Evolutionary conservation across 2,113 vertebrate genomes (phyloP), one percentile per base, ranked within the genome.

Genomic region (Cichladusa arquata): DNA sequence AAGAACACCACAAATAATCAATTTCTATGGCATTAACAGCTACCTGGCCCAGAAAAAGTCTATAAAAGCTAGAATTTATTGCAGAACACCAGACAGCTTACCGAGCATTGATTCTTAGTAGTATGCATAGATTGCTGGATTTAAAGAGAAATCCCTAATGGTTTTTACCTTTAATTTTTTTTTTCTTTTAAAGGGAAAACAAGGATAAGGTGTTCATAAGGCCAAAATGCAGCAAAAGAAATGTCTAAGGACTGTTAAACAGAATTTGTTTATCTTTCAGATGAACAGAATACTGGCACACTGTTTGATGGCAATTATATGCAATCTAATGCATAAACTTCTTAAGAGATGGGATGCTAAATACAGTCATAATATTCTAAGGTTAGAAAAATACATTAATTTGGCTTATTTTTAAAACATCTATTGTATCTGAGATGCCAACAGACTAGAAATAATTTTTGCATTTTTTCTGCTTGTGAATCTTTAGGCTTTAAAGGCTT

Each of bases 1-100:
- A 97, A 98, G 96, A 97, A 95, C 91, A 97, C 93, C 95, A 96
- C 94, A 96, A 95, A 97, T 86, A 97, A 97, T 98, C 96, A 94
- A 95, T 98, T 97, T 95, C 94, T 96, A 92, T 96, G 95, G 95
- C 78, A 95, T 97, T 97, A 96, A 92, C 83, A 95, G 95, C 76
- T 95, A 96, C 97, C 93, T 95, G 93, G 92, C 88, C 91, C 85
- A 94, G 95, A 69, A 95, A 97, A 97, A 96, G 95, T 97, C 97
- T 97, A 94, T 94, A 97, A 97, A 95, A 87, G 88, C 96, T 97
- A 93, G 91, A 97, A 96, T 97, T 97, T 97, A 96, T 96, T 97
- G 88, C 94, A 84, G 88, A 97, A 77, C 71, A 91, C 86, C 77
- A 96, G 93, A 69, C 86, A 93, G 96, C 77, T 95, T 97, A 86